These are phyloP conservation scores for Pogonocichla stellata DNA, from an alignment of 2,113 vertebrate species.

Conservation along the genomic window DNA sequence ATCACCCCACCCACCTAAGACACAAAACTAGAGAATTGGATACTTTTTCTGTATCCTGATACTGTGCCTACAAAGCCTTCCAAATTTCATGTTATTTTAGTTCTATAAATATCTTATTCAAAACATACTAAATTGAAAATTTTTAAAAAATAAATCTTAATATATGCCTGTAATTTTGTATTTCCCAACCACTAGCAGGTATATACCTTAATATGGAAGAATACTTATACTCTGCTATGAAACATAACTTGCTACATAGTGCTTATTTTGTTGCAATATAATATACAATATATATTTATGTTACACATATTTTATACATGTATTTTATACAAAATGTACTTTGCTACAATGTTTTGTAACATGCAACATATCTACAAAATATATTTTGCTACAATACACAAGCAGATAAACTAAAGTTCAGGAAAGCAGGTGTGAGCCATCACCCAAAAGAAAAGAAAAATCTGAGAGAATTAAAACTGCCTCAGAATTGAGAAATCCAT, in stretches of 20 bases:
- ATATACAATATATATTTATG: background rate
- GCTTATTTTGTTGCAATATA: background rate
- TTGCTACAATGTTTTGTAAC: background rate
- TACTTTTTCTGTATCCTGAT: background rate
- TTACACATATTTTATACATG: background rate
- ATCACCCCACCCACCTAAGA: background rate
- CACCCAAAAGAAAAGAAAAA: background rate
- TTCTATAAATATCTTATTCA: background rate
- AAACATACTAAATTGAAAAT: background rate
- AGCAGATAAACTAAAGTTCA: background rate
- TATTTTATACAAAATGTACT: background rate
- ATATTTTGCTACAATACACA: background rate
- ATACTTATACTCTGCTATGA: background rate
- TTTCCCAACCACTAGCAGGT: background rate
- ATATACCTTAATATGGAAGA: background rate
- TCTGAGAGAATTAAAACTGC: background rate
- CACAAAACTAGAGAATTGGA: background rate
- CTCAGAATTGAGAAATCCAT: background rate
- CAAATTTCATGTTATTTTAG: background rate
- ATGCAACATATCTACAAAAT: background rate
- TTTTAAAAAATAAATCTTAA: background rate
- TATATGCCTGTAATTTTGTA: background rate
- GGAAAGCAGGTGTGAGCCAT: background rate
- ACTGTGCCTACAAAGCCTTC: background rate
- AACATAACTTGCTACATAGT: background rate